Evolutionary conservation across 64 coral and sea anemone species (phyloP), one percentile per base, ranked within the genome.

Genomic region (Montipora foliosa): DNA sequence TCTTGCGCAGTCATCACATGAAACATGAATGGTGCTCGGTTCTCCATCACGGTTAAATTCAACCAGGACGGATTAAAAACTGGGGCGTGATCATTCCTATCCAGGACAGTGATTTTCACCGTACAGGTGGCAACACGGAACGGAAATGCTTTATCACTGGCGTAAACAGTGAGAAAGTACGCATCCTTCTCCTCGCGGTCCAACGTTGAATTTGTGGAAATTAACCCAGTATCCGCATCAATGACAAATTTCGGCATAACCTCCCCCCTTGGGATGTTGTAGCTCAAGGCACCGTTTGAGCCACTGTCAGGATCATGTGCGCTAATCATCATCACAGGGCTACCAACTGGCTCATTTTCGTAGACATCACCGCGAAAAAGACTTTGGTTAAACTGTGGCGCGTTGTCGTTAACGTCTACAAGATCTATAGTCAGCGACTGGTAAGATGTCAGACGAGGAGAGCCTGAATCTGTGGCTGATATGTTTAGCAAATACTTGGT

Each of bases 321-420:
- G 15, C 79, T 88, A 9, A 99, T 69, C 52, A 29, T 81, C 20
- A 99, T 55, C 51, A 99, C 98, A 87, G 87, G 44, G n/a, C 44
- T 96, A 55, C 89, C 89, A 7, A 77, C 29, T 60, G 84, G 84
- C 49, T 92, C 80, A 89, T 94, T 95, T 81, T 99, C 98, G 20
- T 69, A 59, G 37, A 99, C 92, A 11, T 55, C 89, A 8, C 86
- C 98, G 48, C 74, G 75, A 45, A 88, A 99, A n/a, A 92, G 66
- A 47, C 76, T 71, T 15, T 74, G 94, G 53, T 87, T 91, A 86
- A 99, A 99, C 44, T 87, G 57, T 61, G 98, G 98, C 6, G 85
- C 83, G 67, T 99, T 99, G 67, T 99, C 98, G 72, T 99, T 99
- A 5, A 99, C 95, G 57, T 99, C 98, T 12, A 79, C 98, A 58